These are phyloP conservation scores for Zeuzera pyrina DNA, from an alignment of 2,888 invertebrate species.

Conservation along the genomic window DNA sequence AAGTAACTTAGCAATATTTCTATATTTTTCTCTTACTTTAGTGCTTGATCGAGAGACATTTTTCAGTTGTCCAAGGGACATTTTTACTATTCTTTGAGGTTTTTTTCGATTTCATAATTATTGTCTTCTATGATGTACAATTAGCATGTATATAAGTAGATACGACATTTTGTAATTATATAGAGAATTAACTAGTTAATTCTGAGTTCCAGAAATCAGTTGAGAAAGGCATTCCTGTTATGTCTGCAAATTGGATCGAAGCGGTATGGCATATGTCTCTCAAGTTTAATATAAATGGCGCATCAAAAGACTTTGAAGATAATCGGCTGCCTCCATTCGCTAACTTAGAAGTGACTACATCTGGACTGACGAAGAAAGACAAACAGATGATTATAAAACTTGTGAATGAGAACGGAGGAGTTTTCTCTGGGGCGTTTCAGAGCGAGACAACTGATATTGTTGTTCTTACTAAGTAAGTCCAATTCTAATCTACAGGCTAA, in stretches of 20 bases:
- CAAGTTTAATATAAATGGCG: conserved; percentile 72
- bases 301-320: conserved; percentile 75
- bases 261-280: conserved; percentile 85
- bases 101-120: too few species aligned
- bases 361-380: conserved; percentile 78
- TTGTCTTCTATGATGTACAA: too few species aligned
- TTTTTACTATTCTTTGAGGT: too few species aligned
- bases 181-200: too few species aligned
- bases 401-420: conserved; percentile 82
- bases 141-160: too few species aligned
- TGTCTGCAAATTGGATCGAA: conserved; percentile 85
- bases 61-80: too few species aligned
- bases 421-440: conserved; percentile 65
- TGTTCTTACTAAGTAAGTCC: conserved; percentile 68
- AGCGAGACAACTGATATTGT: conserved; percentile 71
- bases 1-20: too few species aligned
- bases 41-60: too few species aligned
- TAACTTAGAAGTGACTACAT: conserved; percentile 83
- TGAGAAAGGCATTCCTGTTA: conserved; percentile 78
- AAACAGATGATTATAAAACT: conserved; percentile 77
- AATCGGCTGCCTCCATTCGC: conserved; percentile 80
- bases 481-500: too few species aligned
- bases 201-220: conserved; percentile 75
- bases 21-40: too few species aligned
- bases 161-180: too few species aligned